Conservation (phyloP, 2,888 invertebrate species). For the Dioctria rufipes region DNA sequence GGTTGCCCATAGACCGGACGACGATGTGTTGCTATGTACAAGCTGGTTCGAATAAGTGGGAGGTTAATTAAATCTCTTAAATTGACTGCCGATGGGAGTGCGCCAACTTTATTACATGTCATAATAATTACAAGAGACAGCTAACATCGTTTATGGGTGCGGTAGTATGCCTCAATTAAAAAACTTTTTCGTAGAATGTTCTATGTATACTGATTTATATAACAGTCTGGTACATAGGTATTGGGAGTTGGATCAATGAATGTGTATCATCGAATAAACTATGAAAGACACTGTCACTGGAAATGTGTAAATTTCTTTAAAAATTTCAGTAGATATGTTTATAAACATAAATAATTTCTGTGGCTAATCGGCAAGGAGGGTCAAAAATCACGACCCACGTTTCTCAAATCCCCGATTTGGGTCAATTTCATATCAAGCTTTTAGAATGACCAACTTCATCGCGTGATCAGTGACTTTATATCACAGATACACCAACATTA, state of each 20-base stretch:
- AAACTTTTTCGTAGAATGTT: neutral
- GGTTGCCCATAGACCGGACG: neutral
- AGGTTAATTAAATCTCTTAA: neutral
- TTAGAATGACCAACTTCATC: neutral
- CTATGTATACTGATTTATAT: neutral
- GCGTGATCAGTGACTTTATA: neutral
- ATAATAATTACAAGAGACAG: neutral
- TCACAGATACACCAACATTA: too few species aligned
- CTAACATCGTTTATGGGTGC: neutral
- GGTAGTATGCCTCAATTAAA: neutral
- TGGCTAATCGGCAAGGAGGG: neutral
- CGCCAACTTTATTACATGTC: neutral
- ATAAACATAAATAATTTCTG: conserved; percentile 16
- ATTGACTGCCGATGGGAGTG: neutral
- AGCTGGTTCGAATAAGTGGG: neutral
- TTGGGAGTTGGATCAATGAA: neutral
- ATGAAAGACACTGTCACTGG: neutral
- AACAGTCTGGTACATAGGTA: neutral
- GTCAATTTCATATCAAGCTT: neutral
- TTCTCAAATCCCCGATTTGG: neutral
- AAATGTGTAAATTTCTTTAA: neutral
- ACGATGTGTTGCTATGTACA: neutral
- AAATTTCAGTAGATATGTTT: conserved; percentile 7
- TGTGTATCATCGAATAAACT: neutral
- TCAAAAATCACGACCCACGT: neutral